A percentile compares a stretch with the other conserved stretches of the same genome.
Conservation (phyloP, 2,888 invertebrate genomes). For the Uropetala carovei region DNA sequence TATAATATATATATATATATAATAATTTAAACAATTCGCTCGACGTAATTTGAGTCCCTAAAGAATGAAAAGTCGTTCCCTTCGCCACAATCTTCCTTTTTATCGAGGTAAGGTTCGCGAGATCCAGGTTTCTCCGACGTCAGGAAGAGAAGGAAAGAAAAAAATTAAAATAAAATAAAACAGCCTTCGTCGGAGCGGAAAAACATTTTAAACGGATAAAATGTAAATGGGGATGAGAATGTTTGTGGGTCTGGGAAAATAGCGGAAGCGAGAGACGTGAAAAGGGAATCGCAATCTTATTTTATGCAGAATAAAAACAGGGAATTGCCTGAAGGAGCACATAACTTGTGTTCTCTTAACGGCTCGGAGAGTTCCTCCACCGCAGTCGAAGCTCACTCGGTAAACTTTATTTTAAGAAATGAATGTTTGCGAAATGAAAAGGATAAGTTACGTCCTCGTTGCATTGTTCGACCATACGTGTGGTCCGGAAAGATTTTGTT, state of each 20-base stretch:
- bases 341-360: constrained; percentile 11
- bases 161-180: too few species aligned
- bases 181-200: neutral
- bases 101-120: too few species aligned
- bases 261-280: neutral
- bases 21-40: too few species aligned
- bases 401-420: neutral
- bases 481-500: neutral
- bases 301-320: constrained; percentile 1
- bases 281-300: neutral
- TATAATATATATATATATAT: too few species aligned
- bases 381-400: neutral
- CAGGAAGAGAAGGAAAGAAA: too few species aligned
- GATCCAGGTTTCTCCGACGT: too few species aligned
- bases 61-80: too few species aligned
- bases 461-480: neutral
- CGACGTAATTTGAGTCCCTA: too few species aligned
- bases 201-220: neutral
- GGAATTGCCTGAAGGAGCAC: neutral
- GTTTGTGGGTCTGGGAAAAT: neutral
- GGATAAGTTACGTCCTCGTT: neutral
- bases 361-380: neutral
- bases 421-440: neutral
- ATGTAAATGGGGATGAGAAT: neutral
- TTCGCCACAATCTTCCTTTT: too few species aligned